A percentile compares a stretch with the other conserved stretches of the same genome.
Conservation (phyloP, 35 echinoderm and acorn worm genomes). For the Ptychodera flava region DNA sequence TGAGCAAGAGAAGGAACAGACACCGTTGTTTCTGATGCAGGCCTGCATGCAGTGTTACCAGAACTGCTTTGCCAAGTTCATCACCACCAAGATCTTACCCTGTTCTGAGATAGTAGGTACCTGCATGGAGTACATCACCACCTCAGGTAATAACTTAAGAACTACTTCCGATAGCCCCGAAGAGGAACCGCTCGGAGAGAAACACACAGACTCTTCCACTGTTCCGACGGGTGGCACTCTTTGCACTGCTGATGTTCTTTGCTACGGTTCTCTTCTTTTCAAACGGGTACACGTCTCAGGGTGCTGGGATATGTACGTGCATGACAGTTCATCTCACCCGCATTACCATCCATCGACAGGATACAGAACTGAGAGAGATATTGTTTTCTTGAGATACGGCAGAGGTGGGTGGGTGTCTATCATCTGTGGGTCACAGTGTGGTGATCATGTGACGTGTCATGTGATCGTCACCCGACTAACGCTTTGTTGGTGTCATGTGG, state of each 20-base stretch:
- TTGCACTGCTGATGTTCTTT: background rate
- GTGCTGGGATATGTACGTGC: background rate
- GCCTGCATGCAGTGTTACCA: constrained; percentile 93
- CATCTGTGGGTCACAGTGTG: background rate
- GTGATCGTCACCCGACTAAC: too few species aligned
- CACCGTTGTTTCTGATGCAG: constrained; percentile 91
- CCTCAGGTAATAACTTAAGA: background rate
- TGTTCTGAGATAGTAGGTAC: constrained; percentile 51
- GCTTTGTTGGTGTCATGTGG: too few species aligned
- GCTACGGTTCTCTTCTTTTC: background rate
- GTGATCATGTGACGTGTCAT: background rate
- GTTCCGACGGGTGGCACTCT: background rate
- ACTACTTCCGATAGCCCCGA: background rate
- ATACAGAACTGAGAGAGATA: background rate
- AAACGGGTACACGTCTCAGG: background rate
- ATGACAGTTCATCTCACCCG: background rate
- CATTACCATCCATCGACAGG: background rate
- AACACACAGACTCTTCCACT: background rate
- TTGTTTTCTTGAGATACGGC: background rate
- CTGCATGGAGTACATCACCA: constrained; percentile 25
- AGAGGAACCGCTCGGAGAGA: background rate
- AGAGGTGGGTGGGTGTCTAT: background rate
- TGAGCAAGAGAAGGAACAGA: constrained; percentile 45
- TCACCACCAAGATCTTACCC: constrained; percentile 79
- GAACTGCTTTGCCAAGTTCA: constrained; percentile 83